Evolutionary conservation across 2,888 invertebrate species (phyloP).

Genomic region (Geophilus truncorum): DNA sequence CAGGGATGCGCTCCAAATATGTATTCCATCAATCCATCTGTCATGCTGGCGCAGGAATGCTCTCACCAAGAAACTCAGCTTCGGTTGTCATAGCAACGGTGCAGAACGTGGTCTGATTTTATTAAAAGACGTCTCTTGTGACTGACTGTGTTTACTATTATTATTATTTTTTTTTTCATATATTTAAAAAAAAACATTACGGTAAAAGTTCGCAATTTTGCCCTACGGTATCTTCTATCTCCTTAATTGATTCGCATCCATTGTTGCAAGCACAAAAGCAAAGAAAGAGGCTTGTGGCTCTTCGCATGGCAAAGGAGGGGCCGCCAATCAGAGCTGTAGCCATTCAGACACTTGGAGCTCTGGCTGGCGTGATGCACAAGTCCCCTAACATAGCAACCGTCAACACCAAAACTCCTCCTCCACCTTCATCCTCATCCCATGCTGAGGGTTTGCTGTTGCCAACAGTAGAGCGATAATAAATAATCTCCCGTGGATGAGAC

Average conservation of each 20-base stretch:
- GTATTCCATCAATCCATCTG: constrained; percentile 31
- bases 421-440: neutral
- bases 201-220: neutral
- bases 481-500: neutral
- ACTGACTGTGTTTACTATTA: neutral
- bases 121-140: constrained; percentile 27
- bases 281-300: neutral
- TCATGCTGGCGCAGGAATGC: constrained; percentile 13
- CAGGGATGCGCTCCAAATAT: constrained; percentile 28
- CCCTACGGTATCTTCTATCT: neutral
- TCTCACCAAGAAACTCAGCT: constrained; percentile 17
- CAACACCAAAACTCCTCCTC: neutral
- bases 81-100: constrained; percentile 6
- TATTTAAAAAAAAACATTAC: too few species aligned
- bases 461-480: neutral
- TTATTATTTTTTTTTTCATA: neutral
- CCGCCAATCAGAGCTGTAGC: constrained; percentile 13
- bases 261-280: constrained; percentile 25
- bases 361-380: neutral
- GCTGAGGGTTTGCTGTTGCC: neutral
- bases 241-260: constrained; percentile 30
- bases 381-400: neutral
- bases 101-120: constrained; percentile 4
- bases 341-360: neutral
- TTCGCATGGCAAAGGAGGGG: neutral